Percentiles rank a stretch among this genome's conserved stretches.
phyloP scores from a whole-genome alignment of 2,797 vertebrate species.

The Harpagifer antarcticus region DNA sequence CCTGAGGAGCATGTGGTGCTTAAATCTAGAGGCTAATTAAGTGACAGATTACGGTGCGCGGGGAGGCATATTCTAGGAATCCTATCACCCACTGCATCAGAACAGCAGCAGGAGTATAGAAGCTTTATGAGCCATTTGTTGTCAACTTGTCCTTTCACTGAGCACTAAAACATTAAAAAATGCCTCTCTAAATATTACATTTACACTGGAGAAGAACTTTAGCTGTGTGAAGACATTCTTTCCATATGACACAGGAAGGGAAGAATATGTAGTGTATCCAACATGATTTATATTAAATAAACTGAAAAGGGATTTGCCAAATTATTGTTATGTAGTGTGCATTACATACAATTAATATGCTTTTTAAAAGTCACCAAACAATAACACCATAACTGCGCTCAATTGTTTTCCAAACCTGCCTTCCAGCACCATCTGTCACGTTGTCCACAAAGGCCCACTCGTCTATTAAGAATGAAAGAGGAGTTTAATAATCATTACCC shows the following conservation, averaged over 20 bases:
- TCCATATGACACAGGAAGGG: neutral
- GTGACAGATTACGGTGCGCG: conserved; percentile 82
- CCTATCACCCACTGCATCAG: conserved; percentile 75
- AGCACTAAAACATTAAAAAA: conserved; percentile 51
- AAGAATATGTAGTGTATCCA: neutral
- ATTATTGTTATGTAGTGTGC: too few species aligned
- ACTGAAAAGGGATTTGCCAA: too few species aligned
- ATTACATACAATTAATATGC: too few species aligned
- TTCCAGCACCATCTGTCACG: too few species aligned
- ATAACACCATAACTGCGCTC: too few species aligned
- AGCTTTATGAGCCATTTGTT: conserved; percentile 77
- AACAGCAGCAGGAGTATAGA: conserved; percentile 57
- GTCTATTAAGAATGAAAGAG: too few species aligned
- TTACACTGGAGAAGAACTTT: neutral
- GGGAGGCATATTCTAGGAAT: conserved; percentile 78
- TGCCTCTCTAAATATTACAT: conserved; percentile 25
- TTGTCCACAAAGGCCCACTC: too few species aligned
- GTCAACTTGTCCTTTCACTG: conserved; percentile 39
- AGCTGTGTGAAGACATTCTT: neutral
- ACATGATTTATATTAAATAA: neutral
- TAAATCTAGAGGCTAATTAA: conserved; percentile 85
- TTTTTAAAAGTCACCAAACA: too few species aligned
- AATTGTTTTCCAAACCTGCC: too few species aligned
- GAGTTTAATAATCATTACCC: neutral
- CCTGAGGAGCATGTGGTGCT: conserved; percentile 79